phyloP scores from a whole-genome alignment of 2,888 invertebrate genomes.

The Pterostichus niger region DNA sequence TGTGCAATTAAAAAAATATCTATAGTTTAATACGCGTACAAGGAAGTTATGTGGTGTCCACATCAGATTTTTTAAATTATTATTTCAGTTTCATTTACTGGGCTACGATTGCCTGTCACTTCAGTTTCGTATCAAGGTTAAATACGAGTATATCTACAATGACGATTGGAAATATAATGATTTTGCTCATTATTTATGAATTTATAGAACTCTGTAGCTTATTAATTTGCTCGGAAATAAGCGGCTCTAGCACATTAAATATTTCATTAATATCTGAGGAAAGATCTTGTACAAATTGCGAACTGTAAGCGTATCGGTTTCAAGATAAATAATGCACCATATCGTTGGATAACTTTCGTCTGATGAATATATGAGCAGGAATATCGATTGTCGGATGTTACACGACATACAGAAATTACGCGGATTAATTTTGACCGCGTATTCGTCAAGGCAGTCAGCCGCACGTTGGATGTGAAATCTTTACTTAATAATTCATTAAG shows the following conservation, averaged over 20 bases:
- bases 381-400: constrained; percentile 8
- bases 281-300: constrained; percentile 34
- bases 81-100: too few species aligned
- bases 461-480: neutral
- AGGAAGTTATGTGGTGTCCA: too few species aligned
- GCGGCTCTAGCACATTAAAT: constrained; percentile 20
- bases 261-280: constrained; percentile 42
- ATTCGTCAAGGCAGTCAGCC: neutral
- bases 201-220: neutral
- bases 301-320: constrained; percentile 31
- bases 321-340: constrained; percentile 49
- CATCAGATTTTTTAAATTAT: too few species aligned
- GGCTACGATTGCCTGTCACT: too few species aligned
- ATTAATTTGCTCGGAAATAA: constrained; percentile 35
- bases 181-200: constrained; percentile 23
- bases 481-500: neutral
- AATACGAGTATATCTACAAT: too few species aligned
- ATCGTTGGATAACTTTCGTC: constrained; percentile 27
- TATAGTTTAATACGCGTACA: too few species aligned
- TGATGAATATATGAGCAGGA: constrained; percentile 27
- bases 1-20: too few species aligned
- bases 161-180: neutral
- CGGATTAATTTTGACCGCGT: constrained; percentile 7
- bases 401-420: constrained; percentile 18
- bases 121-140: too few species aligned